These are phyloP conservation scores for Parnassius orleans DNA, from an alignment of 2,888 invertebrate species.

Conservation along the genomic window DNA sequence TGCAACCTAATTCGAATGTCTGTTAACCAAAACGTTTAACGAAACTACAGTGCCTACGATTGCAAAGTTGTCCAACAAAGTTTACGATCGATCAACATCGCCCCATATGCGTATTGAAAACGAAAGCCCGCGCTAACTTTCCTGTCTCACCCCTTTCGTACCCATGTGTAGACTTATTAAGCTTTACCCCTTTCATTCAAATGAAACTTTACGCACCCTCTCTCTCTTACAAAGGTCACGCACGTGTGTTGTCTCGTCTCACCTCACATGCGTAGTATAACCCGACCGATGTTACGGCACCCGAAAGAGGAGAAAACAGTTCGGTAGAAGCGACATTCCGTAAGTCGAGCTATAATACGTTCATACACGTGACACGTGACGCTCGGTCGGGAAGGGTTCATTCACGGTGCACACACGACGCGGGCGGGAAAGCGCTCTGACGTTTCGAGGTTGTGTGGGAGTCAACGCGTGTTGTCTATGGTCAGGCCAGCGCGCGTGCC, in stretches of 20 bases:
- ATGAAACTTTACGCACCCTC: conserved; percentile 57
- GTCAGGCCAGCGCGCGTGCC: conserved; percentile 71
- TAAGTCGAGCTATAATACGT: conserved; percentile 47
- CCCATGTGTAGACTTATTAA: conserved; percentile 66
- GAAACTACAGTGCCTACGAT: conserved; percentile 37
- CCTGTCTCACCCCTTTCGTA: conserved; percentile 67
- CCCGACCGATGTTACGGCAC: conserved; percentile 41
- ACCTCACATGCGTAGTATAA: conserved; percentile 61
- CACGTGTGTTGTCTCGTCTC: conserved; percentile 64
- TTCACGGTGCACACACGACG: conserved; percentile 45
- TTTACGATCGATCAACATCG: conserved; percentile 62
- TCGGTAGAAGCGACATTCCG: conserved; percentile 29
- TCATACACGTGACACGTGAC: conserved; percentile 61
- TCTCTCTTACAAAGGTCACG: conserved; percentile 59
- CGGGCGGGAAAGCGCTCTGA: conserved; percentile 39
- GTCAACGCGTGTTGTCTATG: conserved; percentile 69
- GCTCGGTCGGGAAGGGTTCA: conserved; percentile 55
- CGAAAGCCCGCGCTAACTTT: conserved; percentile 70
- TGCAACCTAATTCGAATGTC: conserved; percentile 34
- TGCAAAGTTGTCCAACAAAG: conserved; percentile 46
- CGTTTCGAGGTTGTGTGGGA: conserved; percentile 59
- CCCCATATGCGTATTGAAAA: conserved; percentile 72
- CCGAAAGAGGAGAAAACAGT: conserved; percentile 33
- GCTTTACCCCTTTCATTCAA: conserved; percentile 73
- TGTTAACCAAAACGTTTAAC: conserved; percentile 36